Percentiles rank a stretch among this genome's conserved stretches.
Conservation (phyloP, 2,888 invertebrate genomes). For the Lathronympha strigana region DNA sequence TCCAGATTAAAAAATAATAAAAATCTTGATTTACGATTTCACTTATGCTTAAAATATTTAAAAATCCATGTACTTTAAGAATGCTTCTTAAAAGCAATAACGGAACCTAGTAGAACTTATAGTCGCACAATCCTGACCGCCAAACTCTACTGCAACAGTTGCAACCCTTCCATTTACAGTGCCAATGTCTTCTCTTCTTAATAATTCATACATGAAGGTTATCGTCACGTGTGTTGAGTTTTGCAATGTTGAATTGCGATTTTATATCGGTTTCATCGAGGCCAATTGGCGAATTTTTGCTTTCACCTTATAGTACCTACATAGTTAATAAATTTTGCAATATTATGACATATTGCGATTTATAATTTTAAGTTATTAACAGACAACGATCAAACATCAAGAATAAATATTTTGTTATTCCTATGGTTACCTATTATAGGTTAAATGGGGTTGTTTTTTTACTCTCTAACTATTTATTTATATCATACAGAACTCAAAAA, state of each 20-base stretch:
- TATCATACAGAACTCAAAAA: no score
- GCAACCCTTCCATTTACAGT: neutral
- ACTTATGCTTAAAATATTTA: no score
- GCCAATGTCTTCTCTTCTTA: slow-evolving; percentile 8
- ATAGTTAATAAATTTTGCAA: slow-evolving; percentile 5
- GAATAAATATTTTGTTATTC: no score
- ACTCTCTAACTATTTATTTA: no score
- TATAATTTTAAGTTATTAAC: neutral
- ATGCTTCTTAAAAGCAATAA: no score
- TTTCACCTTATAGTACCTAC: slow-evolving; percentile 18
- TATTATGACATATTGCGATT: neutral
- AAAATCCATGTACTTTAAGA: no score
- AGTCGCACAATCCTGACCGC: slow-evolving; percentile 53
- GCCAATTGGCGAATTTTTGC: slow-evolving; percentile 10
- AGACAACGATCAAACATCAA: no score
- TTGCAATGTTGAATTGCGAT: slow-evolving; percentile 21
- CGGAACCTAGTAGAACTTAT: no score
- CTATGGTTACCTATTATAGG: no score
- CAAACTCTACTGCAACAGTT: neutral
- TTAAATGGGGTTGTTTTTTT: no score
- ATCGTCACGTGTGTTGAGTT: slow-evolving; percentile 14
- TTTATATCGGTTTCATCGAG: slow-evolving; percentile 13
- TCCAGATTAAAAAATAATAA: no score
- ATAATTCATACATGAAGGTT: slow-evolving; percentile 21
- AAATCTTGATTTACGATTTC: no score